A percentile compares a stretch with the other conserved stretches of the same genome.
Conservation (phyloP, 2,888 invertebrate genomes). For the Philonicus albiceps region DNA sequence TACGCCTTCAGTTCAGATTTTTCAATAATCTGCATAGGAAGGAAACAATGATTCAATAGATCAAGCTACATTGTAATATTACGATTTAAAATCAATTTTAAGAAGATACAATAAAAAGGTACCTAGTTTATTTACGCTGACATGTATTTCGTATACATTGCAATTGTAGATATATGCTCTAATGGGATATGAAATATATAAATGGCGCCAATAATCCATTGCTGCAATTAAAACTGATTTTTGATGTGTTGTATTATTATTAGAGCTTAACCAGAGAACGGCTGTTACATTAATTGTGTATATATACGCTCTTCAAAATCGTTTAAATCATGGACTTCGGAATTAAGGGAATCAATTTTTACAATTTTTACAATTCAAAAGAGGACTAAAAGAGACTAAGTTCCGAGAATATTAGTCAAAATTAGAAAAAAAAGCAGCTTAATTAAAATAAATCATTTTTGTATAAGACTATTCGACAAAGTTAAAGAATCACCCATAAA, state of each 20-base stretch:
- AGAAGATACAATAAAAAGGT: conserved; percentile 40
- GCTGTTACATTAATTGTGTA: conserved; percentile 1
- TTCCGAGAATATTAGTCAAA: too few species aligned
- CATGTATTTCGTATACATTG: not conserved
- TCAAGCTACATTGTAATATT: conserved; percentile 48
- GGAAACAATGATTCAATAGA: conserved; percentile 84
- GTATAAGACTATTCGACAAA: not conserved
- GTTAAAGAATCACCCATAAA: not conserved
- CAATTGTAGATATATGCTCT: conserved; percentile 23
- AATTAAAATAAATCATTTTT: not conserved
- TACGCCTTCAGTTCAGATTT: conserved; percentile 94
- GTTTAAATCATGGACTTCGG: not conserved
- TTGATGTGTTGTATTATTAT: conserved; percentile 19
- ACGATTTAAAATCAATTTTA: conserved; percentile 51
- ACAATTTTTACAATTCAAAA: too few species aligned
- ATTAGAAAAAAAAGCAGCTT: too few species aligned
- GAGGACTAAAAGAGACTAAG: not conserved
- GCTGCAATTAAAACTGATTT: conserved; percentile 16
- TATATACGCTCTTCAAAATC: not conserved
- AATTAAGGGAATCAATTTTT: not conserved
- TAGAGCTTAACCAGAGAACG: conserved; percentile 15
- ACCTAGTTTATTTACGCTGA: conserved; percentile 2
- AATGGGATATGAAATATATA: conserved; percentile 1
- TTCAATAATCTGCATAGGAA: conserved; percentile 91
- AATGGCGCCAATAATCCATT: conserved; percentile 21